Evolutionary conservation across 2,888 invertebrate genomes (phyloP).

Genomic region (Hemistola chrysoprasaria): DNA sequence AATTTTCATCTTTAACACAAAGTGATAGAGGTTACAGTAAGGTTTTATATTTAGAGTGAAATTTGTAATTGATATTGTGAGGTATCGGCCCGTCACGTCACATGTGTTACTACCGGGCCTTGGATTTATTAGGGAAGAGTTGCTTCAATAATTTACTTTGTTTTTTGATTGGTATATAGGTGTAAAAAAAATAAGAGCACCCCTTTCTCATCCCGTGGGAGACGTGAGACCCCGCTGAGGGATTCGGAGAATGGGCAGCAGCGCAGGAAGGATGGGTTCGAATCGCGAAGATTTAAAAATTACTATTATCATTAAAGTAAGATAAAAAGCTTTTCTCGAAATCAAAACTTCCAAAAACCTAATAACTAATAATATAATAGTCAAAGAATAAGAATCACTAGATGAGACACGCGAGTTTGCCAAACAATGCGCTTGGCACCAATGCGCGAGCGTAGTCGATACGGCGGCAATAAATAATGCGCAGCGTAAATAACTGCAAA

Average conservation of each 20-base stretch:
- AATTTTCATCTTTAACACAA: slow-evolving; percentile 21
- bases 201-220: too few species aligned
- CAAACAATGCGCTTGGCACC: slow-evolving; percentile 59
- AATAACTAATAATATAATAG: too few species aligned
- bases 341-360: too few species aligned
- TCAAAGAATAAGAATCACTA: slow-evolving; percentile 48
- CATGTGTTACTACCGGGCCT: slow-evolving; percentile 40
- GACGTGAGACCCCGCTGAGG: too few species aligned
- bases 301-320: too few species aligned
- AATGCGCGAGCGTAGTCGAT: slow-evolving; percentile 61
- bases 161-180: background rate
- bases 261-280: too few species aligned
- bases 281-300: too few species aligned
- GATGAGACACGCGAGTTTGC: slow-evolving; percentile 52
- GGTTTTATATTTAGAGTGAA: slow-evolving; percentile 26
- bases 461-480: slow-evolving; percentile 69
- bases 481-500: slow-evolving; percentile 72
- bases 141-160: slow-evolving; percentile 4
- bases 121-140: slow-evolving; percentile 7
- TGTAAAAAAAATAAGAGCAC: too few species aligned
- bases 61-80: slow-evolving; percentile 46
- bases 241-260: too few species aligned
- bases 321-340: too few species aligned
- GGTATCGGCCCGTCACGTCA: slow-evolving; percentile 50
- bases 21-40: background rate